phyloP scores from a whole-genome alignment of 2,888 invertebrate species.

The Odontomyia ornata region DNA sequence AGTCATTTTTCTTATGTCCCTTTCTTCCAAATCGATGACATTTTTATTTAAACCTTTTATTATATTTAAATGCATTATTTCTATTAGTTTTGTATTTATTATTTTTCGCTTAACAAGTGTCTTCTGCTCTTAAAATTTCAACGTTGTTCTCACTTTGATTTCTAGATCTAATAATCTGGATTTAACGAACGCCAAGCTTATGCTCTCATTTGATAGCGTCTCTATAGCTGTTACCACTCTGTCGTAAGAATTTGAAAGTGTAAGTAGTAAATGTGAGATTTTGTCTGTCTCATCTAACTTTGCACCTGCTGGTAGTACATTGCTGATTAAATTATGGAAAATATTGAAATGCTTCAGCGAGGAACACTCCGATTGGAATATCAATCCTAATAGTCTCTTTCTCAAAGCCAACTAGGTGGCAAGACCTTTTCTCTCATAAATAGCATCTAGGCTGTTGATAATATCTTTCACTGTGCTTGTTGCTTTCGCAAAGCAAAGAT shows the following conservation, averaged over 20 bases:
- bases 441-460: constrained; percentile 45
- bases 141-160: background rate
- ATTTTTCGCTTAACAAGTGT: background rate
- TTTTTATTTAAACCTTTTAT: background rate
- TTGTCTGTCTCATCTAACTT: constrained; percentile 58
- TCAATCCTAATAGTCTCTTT: constrained; percentile 43
- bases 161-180: constrained; percentile 53
- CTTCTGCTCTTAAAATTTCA: constrained; percentile 45
- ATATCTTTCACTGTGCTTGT: constrained; percentile 22
- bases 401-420: constrained; percentile 35
- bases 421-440: constrained; percentile 43
- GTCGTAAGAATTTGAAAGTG: constrained; percentile 57
- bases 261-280: constrained; percentile 58
- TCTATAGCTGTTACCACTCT: constrained; percentile 60
- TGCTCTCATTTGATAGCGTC: constrained; percentile 55
- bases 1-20: background rate
- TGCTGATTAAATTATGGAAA: constrained; percentile 58
- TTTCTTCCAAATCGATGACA: background rate
- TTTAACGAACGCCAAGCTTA: constrained; percentile 59
- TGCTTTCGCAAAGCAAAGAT: background rate
- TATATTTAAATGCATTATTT: background rate
- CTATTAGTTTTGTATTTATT: background rate
- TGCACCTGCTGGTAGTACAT: constrained; percentile 57
- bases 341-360: constrained; percentile 20
- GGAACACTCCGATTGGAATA: constrained; percentile 36